Evolutionary conservation across 1,140 invertebrate species (phyloP), one percentile per base, ranked within the genome.

Genomic region (Drosophila ananassae): DNA sequence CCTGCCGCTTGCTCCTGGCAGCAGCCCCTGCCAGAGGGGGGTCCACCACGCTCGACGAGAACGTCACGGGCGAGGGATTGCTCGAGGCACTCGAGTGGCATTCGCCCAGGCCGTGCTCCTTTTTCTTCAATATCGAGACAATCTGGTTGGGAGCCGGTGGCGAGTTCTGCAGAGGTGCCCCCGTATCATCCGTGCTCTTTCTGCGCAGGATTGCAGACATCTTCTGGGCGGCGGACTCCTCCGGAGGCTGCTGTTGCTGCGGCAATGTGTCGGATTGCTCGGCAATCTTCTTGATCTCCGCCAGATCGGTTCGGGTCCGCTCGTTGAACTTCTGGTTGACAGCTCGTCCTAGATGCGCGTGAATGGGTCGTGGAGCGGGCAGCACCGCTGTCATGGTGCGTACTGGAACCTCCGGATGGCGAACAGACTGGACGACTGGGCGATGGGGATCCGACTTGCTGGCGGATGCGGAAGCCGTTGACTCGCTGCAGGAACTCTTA

Each of bases 61-160:
- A 95, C 30, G 95, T 95, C 0, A 95, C 95, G 4, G 95, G 95
- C n/a, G 95, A 95, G 13, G 93, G 92, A 74, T 93, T 93, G 73
- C 92, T 94, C 63, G 93, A 93, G 55, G 92, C 91, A 51, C 93
- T 93, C 82, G 92, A 93, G 4, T 93, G 92, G 63, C 79, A 87
- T 44, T 93, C 92, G 2, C 85, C 85, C 8, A 90, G 62, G 51
- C 90, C 91, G 78, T 92, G 93, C 69, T 95, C 94, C 87, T 96
- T 96, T 75, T 95, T 93, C 92, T 96, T 97, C n/a, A 96, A 91
- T 76, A 96, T 97, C 34, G 96, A 96, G 52, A 96, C 94, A 24
- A 94, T 92, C 89, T 94, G 92, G 91, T 93, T 90, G 58, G 83
- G 73, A 41, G 91, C 81, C 2, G 89, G 80, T 1, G 85, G 80